Evolutionary conservation across 2,888 invertebrate species (phyloP), one percentile per base, ranked within the genome.

Genomic region (Lymantria monacha): DNA sequence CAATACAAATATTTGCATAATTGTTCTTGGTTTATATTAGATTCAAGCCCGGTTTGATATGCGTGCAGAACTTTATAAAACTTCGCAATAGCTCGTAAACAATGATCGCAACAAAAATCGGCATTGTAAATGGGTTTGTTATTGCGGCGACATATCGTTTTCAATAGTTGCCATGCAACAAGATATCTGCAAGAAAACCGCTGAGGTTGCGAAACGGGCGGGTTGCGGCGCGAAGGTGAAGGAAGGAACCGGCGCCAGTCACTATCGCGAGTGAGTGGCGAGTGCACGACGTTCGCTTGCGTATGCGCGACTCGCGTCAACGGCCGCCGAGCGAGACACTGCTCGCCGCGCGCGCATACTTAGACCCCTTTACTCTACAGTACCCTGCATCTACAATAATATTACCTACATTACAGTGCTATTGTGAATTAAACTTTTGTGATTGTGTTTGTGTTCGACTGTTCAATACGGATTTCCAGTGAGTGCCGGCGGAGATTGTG

Each of bases 141-240:
- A 61, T 67, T 69, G 57, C 56, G 63, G 57, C 52, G 61, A 55
- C 63, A 61, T 54, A 66, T 56, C 59, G 57, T 63, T 63, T 51
- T 67, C 70, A 73, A 74, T 76, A 85, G 90, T 90, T 90, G 89
- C 89, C 83, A 89, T 86, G 90, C 90, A 87, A 90, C 90, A 79
- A 82, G 82, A 81, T 79, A 81, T 81, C 82, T 85, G 88, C 85
- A 81, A 86, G 83, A 79, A 81, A 83, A 83, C 75, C 76, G 76
- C 77, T 79, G 83, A 76, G 79, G 81, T 85, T 88, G 87, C 85
- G 83, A 86, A 87, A 87, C 84, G 74, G 76, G 78, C 82, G 74
- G 68, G 67, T 52, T 66, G 71, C 64, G 70, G 77, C 78, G 79
- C 76, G 74, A 77, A 81, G 83, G 83, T 82, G 85, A 83, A 84